phyloP scores from a whole-genome alignment of 1,140 invertebrate species.

The Drosophila albomicans region DNA sequence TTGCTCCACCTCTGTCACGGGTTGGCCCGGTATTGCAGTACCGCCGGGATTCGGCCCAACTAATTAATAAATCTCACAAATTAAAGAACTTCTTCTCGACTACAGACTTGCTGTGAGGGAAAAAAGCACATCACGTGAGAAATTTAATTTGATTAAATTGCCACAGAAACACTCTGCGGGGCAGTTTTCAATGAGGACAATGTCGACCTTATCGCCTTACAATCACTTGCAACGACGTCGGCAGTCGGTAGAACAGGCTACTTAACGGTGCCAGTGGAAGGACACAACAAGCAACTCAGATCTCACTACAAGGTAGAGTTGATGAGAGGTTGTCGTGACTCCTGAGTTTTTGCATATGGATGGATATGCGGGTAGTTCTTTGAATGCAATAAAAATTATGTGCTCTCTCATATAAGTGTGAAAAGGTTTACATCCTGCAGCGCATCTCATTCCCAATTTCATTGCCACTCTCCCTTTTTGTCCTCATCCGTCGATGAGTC shows the following conservation, averaged over 20 bases:
- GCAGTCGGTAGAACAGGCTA: slow-evolving; percentile 48
- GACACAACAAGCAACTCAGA: slow-evolving; percentile 39
- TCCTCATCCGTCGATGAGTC: not conserved
- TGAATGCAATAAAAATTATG: slow-evolving; percentile 72
- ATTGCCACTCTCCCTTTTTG: not conserved
- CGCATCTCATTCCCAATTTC: slow-evolving; percentile 1
- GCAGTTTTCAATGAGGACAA: slow-evolving; percentile 30
- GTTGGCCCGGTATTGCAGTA: slow-evolving; percentile 88
- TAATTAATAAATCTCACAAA: slow-evolving; percentile 10
- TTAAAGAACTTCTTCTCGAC: slow-evolving; percentile 3
- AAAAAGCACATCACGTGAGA: slow-evolving; percentile 75
- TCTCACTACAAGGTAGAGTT: not conserved
- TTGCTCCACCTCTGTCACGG: slow-evolving; percentile 86
- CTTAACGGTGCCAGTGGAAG: slow-evolving; percentile 43
- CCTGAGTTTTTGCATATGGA: not conserved
- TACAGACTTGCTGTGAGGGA: slow-evolving; percentile 44
- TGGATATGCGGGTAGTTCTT: slow-evolving; percentile 56
- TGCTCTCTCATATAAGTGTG: slow-evolving; percentile 62
- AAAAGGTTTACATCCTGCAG: slow-evolving; percentile 59
- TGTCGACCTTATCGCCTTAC: slow-evolving; percentile 60
- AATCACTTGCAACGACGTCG: slow-evolving; percentile 35
- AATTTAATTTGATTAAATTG: slow-evolving; percentile 83
- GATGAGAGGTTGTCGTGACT: not conserved
- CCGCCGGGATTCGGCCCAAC: slow-evolving; percentile 64
- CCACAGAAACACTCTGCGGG: slow-evolving; percentile 72